phyloP scores from a whole-genome alignment of 2,888 invertebrate genomes.

The Ceriagrion tenellum region DNA sequence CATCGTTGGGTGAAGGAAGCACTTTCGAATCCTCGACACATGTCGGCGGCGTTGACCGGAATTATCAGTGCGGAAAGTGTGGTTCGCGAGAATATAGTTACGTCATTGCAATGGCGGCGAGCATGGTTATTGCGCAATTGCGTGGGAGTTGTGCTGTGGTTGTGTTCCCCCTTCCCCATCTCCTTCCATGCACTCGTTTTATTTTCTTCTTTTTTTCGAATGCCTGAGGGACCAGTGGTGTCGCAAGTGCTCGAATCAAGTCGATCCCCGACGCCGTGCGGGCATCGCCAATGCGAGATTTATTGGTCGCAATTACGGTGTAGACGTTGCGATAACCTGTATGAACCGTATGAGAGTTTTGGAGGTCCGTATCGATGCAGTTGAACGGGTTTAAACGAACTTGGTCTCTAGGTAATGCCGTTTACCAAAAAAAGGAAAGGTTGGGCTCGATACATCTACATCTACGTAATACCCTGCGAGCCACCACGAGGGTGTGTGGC shows the following conservation, averaged over 20 bases:
- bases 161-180: too few relatives aligned
- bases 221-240: background rate
- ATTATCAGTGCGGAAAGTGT: background rate
- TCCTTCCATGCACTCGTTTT: background rate
- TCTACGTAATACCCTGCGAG: too few relatives aligned
- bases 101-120: background rate
- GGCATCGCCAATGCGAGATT: background rate
- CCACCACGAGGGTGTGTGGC: too few relatives aligned
- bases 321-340: background rate
- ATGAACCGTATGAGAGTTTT: background rate
- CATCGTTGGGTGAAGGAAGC: background rate
- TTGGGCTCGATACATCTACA: too few relatives aligned
- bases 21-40: background rate
- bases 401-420: too few relatives aligned
- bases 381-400: background rate
- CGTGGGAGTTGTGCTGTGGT: background rate
- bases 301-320: background rate
- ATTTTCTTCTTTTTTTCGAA: background rate
- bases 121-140: background rate
- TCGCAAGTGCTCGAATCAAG: background rate
- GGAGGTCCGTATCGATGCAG: background rate
- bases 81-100: background rate
- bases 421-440: too few relatives aligned
- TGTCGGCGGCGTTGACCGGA: background rate
- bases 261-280: background rate